Percentiles rank a stretch among this genome's conserved stretches.
Conservation (phyloP, 37 sponge, comb jelly and placozoan species). For the Mnemiopsis leidyi region DNA sequence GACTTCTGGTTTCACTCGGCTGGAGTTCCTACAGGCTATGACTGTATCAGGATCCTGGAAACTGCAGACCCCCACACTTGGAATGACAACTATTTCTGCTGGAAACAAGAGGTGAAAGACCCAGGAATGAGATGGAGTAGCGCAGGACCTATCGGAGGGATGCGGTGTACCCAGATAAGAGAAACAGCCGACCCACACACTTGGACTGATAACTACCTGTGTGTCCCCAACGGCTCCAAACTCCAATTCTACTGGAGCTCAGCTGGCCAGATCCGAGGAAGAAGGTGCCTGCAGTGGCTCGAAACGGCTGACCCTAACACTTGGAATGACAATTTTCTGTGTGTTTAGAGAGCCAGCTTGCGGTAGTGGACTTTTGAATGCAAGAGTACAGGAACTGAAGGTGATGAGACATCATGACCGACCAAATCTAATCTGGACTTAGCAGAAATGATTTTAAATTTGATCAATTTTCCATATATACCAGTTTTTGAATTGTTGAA, state of each 20-base stretch:
- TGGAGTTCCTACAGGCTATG: neutral
- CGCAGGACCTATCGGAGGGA: neutral
- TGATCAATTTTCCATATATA: no score
- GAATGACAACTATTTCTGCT: conserved; percentile 17
- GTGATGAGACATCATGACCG: no score
- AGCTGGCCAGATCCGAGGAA: neutral
- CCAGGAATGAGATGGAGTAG: neutral
- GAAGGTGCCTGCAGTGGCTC: neutral
- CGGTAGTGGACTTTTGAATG: no score
- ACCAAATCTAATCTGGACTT: no score
- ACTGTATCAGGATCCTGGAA: neutral
- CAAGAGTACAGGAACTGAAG: no score
- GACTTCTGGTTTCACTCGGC: neutral
- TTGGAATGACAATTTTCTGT: neutral
- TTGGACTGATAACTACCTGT: conserved; percentile 15
- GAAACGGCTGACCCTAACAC: neutral
- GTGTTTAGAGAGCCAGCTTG: conserved; percentile 2
- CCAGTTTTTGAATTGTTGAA: no score
- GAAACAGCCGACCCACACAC: neutral
- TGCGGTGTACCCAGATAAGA: neutral
- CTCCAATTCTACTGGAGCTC: neutral
- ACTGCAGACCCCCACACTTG: neutral
- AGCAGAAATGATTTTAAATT: no score
- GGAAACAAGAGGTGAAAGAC: neutral
- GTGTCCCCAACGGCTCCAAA: neutral